A percentile compares a stretch with the other conserved stretches of the same genome.
phyloP scores from a whole-genome alignment of 2,797 vertebrate species.

The Catamblyrhynchus diadema region DNA sequence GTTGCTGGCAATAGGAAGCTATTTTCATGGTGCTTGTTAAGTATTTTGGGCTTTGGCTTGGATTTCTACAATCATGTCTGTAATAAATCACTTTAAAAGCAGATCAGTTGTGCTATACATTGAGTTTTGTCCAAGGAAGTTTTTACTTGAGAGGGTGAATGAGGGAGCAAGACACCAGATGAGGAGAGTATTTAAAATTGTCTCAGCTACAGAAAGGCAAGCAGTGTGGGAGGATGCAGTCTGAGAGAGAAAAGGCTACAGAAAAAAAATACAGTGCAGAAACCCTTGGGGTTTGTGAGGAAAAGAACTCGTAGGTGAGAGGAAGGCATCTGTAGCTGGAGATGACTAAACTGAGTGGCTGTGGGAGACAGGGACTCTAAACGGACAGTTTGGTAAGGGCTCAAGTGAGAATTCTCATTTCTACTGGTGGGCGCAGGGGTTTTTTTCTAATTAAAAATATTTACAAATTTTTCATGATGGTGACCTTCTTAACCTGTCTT shows the following conservation, averaged over 20 bases:
- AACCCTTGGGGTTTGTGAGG: background rate
- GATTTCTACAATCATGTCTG: background rate
- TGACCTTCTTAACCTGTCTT: background rate
- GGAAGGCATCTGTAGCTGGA: background rate
- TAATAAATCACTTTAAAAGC: background rate
- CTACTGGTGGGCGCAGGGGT: rapidly evolving
- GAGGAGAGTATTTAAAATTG: background rate
- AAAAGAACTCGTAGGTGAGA: background rate
- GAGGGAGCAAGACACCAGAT: background rate
- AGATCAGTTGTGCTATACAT: background rate
- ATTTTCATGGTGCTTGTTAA: background rate
- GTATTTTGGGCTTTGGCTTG: background rate
- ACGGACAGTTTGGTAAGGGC: background rate
- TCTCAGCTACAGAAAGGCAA: background rate
- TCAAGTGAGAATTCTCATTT: background rate
- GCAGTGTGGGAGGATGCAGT: background rate
- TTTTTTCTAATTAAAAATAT: background rate
- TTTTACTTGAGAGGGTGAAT: background rate
- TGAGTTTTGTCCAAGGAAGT: background rate
- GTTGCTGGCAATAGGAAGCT: background rate
- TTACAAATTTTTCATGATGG: background rate
- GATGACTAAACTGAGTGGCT: background rate
- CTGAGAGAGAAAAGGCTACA: background rate
- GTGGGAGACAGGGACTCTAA: background rate
- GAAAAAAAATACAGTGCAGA: background rate